Conservation (phyloP, 2,888 invertebrate species). For the Flexamia atlantica region DNA sequence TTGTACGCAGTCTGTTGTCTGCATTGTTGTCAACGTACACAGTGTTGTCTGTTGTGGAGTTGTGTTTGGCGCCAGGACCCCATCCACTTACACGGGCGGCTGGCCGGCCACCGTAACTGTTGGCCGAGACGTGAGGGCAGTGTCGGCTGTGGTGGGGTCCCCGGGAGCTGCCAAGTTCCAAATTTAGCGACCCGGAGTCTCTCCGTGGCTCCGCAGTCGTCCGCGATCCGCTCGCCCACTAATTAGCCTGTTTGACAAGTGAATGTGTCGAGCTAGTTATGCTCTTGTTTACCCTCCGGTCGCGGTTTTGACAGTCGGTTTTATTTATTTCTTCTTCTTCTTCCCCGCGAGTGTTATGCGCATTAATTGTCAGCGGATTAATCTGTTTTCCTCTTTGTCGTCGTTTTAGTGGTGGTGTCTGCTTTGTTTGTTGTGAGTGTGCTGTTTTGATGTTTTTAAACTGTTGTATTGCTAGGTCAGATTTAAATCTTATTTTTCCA, state of each 20-base stretch:
- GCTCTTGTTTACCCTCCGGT: conserved; percentile 38
- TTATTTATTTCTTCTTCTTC: conserved; percentile 32
- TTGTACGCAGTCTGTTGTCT: too few species aligned
- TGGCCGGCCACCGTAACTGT: not conserved
- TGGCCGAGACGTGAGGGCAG: not conserved
- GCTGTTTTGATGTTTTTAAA: not conserved
- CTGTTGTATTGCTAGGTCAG: not conserved
- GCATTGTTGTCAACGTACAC: too few species aligned
- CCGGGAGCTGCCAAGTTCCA: conserved; percentile 25
- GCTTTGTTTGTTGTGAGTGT: not conserved
- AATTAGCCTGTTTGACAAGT: conserved; percentile 42
- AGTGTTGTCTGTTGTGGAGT: not conserved
- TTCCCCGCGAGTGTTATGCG: not conserved
- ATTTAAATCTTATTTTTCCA: too few species aligned
- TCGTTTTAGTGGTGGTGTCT: not conserved
- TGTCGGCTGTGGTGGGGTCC: not conserved
- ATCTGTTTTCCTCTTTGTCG: not conserved
- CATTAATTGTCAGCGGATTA: conserved; percentile 10
- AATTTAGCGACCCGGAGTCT: conserved; percentile 11
- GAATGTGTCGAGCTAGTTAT: conserved; percentile 51
- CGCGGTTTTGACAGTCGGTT: conserved; percentile 40
- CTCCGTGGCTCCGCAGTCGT: conserved; percentile 2
- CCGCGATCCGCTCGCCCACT: conserved; percentile 31
- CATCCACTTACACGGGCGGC: conserved; percentile 12
- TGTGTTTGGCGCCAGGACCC: not conserved